Evolutionary conservation across 1,140 invertebrate species (phyloP), one percentile per base, ranked within the genome.

Genomic region (Papilio xuthus): DNA sequence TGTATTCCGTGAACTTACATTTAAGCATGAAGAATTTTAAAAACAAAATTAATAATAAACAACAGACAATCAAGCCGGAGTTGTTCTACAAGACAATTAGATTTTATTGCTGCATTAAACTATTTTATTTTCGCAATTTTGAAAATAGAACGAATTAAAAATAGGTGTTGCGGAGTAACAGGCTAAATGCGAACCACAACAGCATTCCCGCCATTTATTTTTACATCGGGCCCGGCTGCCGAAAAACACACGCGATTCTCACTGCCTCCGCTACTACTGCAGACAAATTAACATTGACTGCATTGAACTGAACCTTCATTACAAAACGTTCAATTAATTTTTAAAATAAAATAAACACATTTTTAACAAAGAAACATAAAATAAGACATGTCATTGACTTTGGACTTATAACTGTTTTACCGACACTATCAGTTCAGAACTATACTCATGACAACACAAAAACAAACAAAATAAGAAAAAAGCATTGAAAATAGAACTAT

Each of bases 221-320:
- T 76, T 76, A 56, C 74, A 60, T 32, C 56, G 20, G 32, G 28
- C 18, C 18, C 50, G n/a, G 74, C 41, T 41, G 32, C 50, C 74
- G 53, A 76, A 76, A 76, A 63, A 76, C 74, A 76, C 74, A 76
- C 74, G 74, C 74, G 74, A 76, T 75, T 32, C 73, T 42, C 32
- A 76, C 37, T 76, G 41, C 74, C 15, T 63, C 56, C 56, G 74
- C 74, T 20, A 37, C 74, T n/a, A 76, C 74, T 76, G 74, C 74
- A 76, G 74, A 60, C 53, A 76, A 76, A 76, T 76, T 76, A 76
- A 76, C 74, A 76, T 63, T 18, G 74, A 76, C 74, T 76, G 74
- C 74, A 76, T 63, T 63, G 20, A 76, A 76, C 60, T 63, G 12
- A 63, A 15, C 60, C 53, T 56, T 12, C 53, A 23, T 50, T 50